Percentiles rank a stretch among this genome's conserved stretches.
Evolutionary conservation across 2,113 vertebrate species (phyloP).

Genomic region (Pterocles orientalis): DNA sequence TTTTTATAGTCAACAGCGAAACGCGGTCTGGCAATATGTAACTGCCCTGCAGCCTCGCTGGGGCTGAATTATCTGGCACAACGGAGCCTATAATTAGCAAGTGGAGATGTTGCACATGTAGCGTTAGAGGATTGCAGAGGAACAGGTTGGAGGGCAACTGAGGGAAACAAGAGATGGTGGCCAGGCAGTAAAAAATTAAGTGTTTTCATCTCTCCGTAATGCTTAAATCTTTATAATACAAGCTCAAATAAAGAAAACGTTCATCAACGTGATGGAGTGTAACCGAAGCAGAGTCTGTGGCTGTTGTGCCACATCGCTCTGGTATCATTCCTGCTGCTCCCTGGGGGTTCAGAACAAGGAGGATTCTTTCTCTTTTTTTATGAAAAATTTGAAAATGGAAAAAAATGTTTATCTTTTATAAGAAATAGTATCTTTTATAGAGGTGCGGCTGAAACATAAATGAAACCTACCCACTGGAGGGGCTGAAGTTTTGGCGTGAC

Average conservation of each 20-base stretch:
- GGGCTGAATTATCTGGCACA: slow-evolving; percentile 41
- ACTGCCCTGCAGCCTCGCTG: background rate
- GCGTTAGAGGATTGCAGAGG: background rate
- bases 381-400: background rate
- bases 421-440: background rate
- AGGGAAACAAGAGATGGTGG: slow-evolving; percentile 1
- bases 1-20: background rate
- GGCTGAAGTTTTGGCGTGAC: background rate
- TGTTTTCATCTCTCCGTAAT: slow-evolving; percentile 17
- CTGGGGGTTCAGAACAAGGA: background rate
- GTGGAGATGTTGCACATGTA: background rate
- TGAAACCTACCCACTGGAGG: background rate
- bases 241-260: background rate
- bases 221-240: slow-evolving; percentile 1
- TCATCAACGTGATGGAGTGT: background rate
- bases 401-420: no score
- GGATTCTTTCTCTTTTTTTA: background rate
- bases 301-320: background rate
- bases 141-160: background rate
- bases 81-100: slow-evolving; percentile 48
- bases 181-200: background rate
- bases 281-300: background rate
- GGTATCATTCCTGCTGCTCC: background rate
- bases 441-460: background rate
- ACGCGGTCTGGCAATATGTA: background rate